Evolutionary conservation across 2,888 invertebrate genomes (phyloP), one percentile per base, ranked within the genome.

Genomic region (Zaprionus lineosus): DNA sequence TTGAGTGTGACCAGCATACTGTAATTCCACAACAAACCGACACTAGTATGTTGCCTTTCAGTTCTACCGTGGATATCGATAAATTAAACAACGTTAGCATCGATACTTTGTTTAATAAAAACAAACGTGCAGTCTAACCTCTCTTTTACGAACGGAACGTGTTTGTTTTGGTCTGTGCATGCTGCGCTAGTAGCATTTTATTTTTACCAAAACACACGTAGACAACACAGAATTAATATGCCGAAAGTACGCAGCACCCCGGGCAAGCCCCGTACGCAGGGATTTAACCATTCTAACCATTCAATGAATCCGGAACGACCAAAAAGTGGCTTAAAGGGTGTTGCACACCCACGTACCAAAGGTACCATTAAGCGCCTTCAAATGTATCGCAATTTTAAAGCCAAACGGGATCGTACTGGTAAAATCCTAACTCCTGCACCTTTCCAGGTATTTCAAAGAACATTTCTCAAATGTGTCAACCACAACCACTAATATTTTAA

Each of bases 351-450:
- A 1, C 92, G 98, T 78, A 95, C 97, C 8, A 97, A 96, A 89
- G 94, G 95, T 8, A 99, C 99, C 0, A 99, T 99, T 63, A 98
- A 97, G 88, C 92, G 99, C 39, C 91, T 99, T 69, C 97, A 97
- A 90, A 99, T 99, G 99, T 99, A 99, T 91, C 94, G 97, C 74
- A 98, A 98, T 91, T 98, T 97, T 88, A 99, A 98, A 90, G 95
- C 99, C 0, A 97, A 97, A 89, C 93, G 99, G 50, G 95, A 99
- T 90, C 94, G 93, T 84, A 92, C 91, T 52, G 96, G 99, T 41
- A 96, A 98, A 92, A 98, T 99, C 50, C 91, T 98, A 36, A 94
- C 94, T 26, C 95, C 98, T 18, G 99, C 99, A 0, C 98, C 99
- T 0, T 99, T 97, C 89, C 99, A 99, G 82, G 89, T 89, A 66